A percentile compares a stretch with the other conserved stretches of the same genome.
phyloP scores from a whole-genome alignment of 2,888 invertebrate species.

The Mayetiola destructor region DNA sequence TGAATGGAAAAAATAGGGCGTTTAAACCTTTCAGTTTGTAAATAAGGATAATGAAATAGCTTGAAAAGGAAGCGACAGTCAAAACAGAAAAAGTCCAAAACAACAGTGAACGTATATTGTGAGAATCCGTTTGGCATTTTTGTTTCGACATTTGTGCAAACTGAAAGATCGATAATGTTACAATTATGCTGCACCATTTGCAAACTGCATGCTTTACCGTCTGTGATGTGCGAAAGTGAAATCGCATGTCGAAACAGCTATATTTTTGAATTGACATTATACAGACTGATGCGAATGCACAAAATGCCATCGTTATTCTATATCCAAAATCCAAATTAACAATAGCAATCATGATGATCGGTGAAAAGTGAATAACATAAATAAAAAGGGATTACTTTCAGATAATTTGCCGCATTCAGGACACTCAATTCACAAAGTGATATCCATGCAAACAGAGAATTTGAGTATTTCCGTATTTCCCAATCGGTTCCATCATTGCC shows the following conservation, averaged over 20 bases:
- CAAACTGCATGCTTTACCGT: too few relatives aligned
- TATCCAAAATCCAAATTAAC: not conserved
- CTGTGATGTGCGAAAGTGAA: too few relatives aligned
- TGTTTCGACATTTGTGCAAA: too few relatives aligned
- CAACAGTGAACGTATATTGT: not conserved
- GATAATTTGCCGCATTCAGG: conserved; percentile 11
- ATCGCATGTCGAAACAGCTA: too few relatives aligned
- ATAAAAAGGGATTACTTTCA: conserved; percentile 10
- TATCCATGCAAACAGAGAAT: too few relatives aligned
- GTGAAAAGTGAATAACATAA: not conserved
- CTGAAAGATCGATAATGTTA: too few relatives aligned
- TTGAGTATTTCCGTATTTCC: too few relatives aligned
- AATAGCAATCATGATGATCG: not conserved
- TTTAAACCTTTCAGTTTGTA: too few relatives aligned
- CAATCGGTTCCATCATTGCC: not conserved
- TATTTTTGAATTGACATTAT: too few relatives aligned
- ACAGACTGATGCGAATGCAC: not conserved
- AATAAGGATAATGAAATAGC: not conserved
- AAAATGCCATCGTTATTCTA: not conserved
- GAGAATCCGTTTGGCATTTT: not conserved
- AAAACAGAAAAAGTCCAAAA: too few relatives aligned
- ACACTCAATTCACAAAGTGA: not conserved
- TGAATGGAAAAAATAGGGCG: not conserved
- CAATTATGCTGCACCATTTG: too few relatives aligned
- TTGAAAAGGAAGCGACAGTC: not conserved